Percentiles rank a stretch among this genome's conserved stretches.
phyloP scores from a whole-genome alignment of 2,113 vertebrate species.

The Spheniscus mendiculus region DNA sequence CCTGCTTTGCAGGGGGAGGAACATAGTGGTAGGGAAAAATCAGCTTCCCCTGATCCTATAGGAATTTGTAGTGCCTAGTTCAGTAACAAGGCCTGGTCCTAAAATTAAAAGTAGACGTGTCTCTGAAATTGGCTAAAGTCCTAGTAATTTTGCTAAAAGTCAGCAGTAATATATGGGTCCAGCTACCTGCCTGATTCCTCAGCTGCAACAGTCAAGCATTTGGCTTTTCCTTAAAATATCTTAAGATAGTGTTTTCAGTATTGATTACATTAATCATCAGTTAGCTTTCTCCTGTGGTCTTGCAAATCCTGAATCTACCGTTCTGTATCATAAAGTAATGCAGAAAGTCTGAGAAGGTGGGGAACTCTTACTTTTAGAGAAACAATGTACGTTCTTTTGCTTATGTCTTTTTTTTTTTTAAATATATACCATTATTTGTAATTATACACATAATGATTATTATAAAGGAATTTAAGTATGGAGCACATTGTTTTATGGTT shows the following conservation, averaged over 20 bases:
- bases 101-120: background rate
- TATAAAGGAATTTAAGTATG: background rate
- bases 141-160: background rate
- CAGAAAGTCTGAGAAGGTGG: background rate
- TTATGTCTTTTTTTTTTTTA: background rate
- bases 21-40: background rate
- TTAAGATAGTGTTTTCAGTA: background rate
- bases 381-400: background rate
- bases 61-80: background rate
- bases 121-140: background rate
- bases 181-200: background rate
- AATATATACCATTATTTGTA: background rate
- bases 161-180: background rate
- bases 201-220: background rate
- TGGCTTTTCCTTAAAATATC: background rate
- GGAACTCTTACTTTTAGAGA: background rate
- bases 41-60: background rate
- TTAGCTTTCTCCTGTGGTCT: background rate
- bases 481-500: background rate
- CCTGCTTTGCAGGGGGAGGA: background rate
- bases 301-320: background rate
- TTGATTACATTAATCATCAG: background rate
- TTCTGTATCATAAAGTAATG: background rate
- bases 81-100: background rate
- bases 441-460: background rate